Conservation (phyloP, 2,113 vertebrate genomes). For the Junco hyemalis region DNA sequence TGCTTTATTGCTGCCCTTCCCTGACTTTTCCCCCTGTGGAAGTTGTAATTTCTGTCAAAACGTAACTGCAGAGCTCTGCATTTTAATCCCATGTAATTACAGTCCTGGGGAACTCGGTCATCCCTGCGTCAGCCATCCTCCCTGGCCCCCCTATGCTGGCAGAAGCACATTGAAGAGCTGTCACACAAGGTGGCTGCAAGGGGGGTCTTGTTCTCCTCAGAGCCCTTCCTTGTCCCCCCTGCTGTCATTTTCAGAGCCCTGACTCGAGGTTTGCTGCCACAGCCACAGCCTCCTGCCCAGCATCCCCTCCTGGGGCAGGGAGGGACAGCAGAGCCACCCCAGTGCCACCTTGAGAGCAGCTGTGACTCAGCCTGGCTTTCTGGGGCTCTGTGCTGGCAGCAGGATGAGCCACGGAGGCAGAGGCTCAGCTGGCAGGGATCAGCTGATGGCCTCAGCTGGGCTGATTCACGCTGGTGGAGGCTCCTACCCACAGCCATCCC, state of each 20-base stretch:
- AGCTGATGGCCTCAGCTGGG: not conserved
- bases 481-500: not conserved
- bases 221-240: not conserved
- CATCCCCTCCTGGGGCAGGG: not conserved
- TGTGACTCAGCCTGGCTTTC: not conserved
- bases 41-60: conserved; percentile 31
- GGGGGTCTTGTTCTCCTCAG: not conserved
- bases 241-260: not conserved
- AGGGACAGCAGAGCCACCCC: not conserved
- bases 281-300: not conserved
- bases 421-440: not conserved
- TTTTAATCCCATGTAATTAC: conserved; percentile 50
- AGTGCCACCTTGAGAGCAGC: not conserved
- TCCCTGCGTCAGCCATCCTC: not conserved
- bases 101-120: not conserved
- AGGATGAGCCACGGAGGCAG: conserved; percentile 27
- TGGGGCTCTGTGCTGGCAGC: not conserved
- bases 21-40: not conserved
- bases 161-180: not conserved
- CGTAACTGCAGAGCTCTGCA: not conserved
- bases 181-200: not conserved
- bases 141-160: not conserved
- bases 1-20: not conserved
- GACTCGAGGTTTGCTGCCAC: not conserved
- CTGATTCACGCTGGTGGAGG: not conserved